A percentile compares a stretch with the other conserved stretches of the same genome.
These are phyloP conservation scores for Frankliniella intonsa DNA, from an alignment of 2,888 invertebrate species.

Conservation along the genomic window DNA sequence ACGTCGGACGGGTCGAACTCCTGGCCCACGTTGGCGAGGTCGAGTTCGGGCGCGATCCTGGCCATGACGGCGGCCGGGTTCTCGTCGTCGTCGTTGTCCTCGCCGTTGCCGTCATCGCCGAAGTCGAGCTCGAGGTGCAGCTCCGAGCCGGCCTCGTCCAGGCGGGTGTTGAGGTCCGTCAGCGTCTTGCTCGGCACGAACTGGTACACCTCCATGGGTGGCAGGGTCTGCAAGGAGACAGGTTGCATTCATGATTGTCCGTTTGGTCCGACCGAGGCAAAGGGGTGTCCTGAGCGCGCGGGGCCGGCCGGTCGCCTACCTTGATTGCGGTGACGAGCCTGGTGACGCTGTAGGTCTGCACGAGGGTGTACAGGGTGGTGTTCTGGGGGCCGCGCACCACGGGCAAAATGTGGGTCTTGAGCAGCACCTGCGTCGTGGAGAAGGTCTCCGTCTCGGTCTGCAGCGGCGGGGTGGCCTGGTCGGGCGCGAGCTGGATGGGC, in stretches of 20 bases:
- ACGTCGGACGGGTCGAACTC: constrained; percentile 66
- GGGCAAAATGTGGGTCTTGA: constrained; percentile 85
- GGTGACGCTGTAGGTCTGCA: constrained; percentile 84
- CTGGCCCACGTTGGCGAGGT: constrained; percentile 66
- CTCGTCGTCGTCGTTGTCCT: constrained; percentile 47
- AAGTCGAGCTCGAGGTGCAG: constrained; percentile 80
- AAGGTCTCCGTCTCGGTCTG: constrained; percentile 88
- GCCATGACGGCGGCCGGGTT: constrained; percentile 46
- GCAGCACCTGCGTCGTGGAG: constrained; percentile 81
- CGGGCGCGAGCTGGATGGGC: constrained; percentile 68
- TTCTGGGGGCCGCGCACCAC: constrained; percentile 68
- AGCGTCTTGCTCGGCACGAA: constrained; percentile 80
- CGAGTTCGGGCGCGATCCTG: constrained; percentile 59
- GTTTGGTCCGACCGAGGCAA: too few relatives aligned
- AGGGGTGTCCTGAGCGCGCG: neutral
- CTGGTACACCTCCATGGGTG: constrained; percentile 80
- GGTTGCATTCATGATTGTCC: neutral
- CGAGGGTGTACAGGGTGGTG: constrained; percentile 72
- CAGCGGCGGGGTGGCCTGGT: constrained; percentile 77
- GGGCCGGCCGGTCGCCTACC: neutral
- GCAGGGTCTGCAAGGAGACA: constrained; percentile 55
- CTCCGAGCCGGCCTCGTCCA: constrained; percentile 86
- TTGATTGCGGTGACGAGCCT: constrained; percentile 85
- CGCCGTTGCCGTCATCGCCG: constrained; percentile 69
- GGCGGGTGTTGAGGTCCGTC: constrained; percentile 80